A percentile compares a stretch with the other conserved stretches of the same genome.
These are phyloP conservation scores for Heliopora coerulea DNA, from an alignment of 92 coral and sea anemone species.

Conservation along the genomic window DNA sequence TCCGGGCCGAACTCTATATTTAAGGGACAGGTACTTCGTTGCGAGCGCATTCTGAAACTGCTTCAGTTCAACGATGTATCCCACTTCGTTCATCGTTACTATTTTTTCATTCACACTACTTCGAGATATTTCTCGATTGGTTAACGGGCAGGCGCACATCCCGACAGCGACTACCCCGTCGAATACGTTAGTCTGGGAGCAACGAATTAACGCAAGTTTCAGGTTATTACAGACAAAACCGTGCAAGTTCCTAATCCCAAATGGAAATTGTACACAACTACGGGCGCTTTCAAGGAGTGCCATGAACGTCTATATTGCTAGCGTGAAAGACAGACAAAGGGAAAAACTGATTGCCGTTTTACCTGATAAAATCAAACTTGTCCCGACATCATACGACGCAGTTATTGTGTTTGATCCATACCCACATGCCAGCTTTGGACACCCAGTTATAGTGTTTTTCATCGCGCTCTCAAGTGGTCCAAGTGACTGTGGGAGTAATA, in stretches of 20 bases:
- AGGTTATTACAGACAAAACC: constrained; percentile 58
- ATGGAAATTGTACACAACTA: constrained; percentile 59
- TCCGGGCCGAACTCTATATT: constrained; percentile 44
- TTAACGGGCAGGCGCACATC: not conserved
- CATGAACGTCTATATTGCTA: constrained; percentile 84
- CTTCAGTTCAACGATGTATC: constrained; percentile 35
- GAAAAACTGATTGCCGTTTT: constrained; percentile 61
- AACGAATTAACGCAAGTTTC: constrained; percentile 66
- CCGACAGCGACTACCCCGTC: constrained; percentile 20
- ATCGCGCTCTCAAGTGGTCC: constrained; percentile 58
- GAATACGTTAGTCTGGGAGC: constrained; percentile 57
- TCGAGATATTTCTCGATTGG: not conserved
- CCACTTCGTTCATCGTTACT: constrained; percentile 22
- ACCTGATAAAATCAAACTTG: constrained; percentile 63
- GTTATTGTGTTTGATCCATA: constrained; percentile 87
- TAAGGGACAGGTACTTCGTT: constrained; percentile 30
- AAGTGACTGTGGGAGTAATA: constrained; percentile 52
- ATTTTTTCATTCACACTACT: constrained; percentile 37
- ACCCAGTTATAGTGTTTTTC: constrained; percentile 78
- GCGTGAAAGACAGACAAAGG: constrained; percentile 32
- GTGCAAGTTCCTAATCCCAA: constrained; percentile 62
- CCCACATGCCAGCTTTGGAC: constrained; percentile 89
- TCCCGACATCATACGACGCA: constrained; percentile 60
- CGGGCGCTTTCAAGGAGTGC: constrained; percentile 46
- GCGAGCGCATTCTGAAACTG: constrained; percentile 45